Percentiles rank a stretch among this genome's conserved stretches.
Conservation (phyloP, 2,113 vertebrate genomes). For the Leucosticte australis region DNA sequence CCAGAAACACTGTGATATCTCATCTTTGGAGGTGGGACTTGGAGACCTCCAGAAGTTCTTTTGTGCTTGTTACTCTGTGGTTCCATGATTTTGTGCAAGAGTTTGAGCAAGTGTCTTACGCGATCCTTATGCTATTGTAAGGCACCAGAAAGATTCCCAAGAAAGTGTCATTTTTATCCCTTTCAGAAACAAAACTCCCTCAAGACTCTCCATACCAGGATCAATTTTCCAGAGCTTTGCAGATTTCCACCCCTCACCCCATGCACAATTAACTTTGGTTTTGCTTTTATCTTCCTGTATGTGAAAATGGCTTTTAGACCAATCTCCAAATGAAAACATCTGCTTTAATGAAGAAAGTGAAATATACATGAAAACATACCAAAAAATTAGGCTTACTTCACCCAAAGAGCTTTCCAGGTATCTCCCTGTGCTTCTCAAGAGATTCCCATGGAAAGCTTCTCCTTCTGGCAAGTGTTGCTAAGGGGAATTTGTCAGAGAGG, state of each 20-base stretch:
- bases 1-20: neutral
- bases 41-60: neutral
- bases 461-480: neutral
- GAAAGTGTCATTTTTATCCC: neutral
- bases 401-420: neutral
- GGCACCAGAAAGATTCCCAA: neutral
- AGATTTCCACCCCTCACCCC: neutral
- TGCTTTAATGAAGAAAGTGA: neutral
- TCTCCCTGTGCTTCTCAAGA: neutral
- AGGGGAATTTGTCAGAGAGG: neutral
- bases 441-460: neutral
- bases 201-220: rapidly evolving
- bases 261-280: neutral
- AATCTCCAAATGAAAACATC: neutral
- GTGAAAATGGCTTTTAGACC: neutral
- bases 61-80: neutral
- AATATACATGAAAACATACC: neutral
- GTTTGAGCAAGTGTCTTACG: neutral
- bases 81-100: neutral
- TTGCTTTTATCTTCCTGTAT: neutral
- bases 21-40: neutral
- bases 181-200: neutral
- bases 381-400: neutral
- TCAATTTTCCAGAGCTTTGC: neutral
- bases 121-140: neutral